phyloP scores from a whole-genome alignment of 2,888 invertebrate species.

The Bimastos eiseni region DNA sequence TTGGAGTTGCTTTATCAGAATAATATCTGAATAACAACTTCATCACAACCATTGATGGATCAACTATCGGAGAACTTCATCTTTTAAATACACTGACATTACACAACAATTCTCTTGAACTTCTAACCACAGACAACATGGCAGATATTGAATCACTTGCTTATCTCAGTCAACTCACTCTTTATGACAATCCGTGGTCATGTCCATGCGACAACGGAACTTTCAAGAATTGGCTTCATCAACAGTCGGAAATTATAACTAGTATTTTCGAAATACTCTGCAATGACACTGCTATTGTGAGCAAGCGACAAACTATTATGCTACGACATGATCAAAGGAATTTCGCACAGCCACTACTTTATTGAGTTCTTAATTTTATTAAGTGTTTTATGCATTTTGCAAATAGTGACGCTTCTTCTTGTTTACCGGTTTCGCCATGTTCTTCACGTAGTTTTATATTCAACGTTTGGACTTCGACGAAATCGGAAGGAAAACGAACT shows the following conservation, averaged over 20 bases:
- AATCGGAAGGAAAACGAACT: neutral
- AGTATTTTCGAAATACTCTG: neutral
- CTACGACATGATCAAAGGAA: neutral
- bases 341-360: neutral
- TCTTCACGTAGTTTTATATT: neutral
- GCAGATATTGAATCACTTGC: neutral
- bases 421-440: neutral
- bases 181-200: neutral
- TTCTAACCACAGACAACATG: constrained; percentile 7
- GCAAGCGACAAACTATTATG: neutral
- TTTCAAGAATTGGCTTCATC: neutral
- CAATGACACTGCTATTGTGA: neutral
- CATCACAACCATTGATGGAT: neutral
- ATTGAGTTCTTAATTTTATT: neutral
- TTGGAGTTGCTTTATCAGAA: neutral
- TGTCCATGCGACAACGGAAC: constrained; percentile 14
- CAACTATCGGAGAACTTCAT: neutral
- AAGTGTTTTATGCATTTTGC: neutral
- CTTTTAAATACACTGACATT: neutral
- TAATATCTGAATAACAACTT: neutral
- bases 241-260: neutral
- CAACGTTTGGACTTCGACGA: neutral
- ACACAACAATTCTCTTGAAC: neutral
- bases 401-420: neutral
- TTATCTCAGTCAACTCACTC: neutral